These are phyloP conservation scores for Glossophaga mutica DNA, from an alignment of 2,797 vertebrate species.

Conservation along the genomic window DNA sequence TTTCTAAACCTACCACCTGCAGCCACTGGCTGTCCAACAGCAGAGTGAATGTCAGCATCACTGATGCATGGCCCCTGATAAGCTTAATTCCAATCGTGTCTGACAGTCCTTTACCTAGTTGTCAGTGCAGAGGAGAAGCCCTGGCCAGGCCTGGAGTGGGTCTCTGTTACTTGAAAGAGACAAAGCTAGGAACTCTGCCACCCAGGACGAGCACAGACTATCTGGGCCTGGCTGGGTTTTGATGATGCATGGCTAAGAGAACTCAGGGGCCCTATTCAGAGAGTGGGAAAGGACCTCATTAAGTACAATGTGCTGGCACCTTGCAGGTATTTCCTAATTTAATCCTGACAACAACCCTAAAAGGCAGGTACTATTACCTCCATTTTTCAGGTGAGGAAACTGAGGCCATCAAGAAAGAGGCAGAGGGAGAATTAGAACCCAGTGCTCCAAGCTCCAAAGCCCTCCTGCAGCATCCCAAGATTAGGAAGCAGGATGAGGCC, in stretches of 20 bases:
- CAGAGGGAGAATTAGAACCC: not conserved
- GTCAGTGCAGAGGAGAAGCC: not conserved
- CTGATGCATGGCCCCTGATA: too few relatives aligned
- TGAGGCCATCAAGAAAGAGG: not conserved
- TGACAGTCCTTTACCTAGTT: not conserved
- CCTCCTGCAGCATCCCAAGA: not conserved
- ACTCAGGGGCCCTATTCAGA: not conserved
- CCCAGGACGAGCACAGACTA: not conserved
- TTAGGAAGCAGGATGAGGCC: not conserved
- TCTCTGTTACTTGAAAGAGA: not conserved
- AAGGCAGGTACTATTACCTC: not conserved
- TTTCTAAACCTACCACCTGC: not conserved
- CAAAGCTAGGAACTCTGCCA: not conserved
- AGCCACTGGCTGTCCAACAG: not conserved
- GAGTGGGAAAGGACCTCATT: not conserved
- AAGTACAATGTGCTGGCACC: not conserved
- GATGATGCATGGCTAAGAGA: not conserved
- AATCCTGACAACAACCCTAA: not conserved
- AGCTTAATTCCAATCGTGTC: not conserved
- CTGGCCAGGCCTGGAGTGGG: not conserved
- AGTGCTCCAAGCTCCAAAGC: not conserved
- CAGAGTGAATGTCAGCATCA: not conserved
- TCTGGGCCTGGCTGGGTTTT: not conserved
- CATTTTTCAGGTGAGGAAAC: constrained; percentile 27
- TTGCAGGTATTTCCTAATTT: not conserved